Base-by-base conservation (phyloP, 2,113 vertebrate genomes). In the Pardalotus punctatus region DNA sequence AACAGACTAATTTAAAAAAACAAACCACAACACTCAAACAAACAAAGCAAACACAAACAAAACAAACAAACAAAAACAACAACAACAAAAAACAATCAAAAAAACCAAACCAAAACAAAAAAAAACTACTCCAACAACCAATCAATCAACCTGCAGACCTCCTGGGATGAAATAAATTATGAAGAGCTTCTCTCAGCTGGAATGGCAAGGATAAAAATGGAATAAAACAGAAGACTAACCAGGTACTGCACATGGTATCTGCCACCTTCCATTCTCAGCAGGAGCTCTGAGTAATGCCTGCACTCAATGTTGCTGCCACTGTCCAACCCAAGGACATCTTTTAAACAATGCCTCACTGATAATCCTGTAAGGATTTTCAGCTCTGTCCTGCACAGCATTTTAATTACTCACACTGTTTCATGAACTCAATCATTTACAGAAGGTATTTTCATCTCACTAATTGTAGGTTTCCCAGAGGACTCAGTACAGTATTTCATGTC, bases 331-430 rank as follows among this genome's bases (percentile, higher is more conserved):
- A 93, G 66, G 85, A 93, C 87, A 48, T 61, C 38, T 76, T 86
- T 72, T 69, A 88, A 92, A 96, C 93, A 96, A 90, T 84, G 43
- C 33, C 72, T 87, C 53, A 31, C 65, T 80, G 91, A 92, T 96
- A 96, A 97, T 97, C 95, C 95, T 70, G 48, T n/a, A 56, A 85
- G 91, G 91, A 96, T 97, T 95, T 94, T 91, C 91, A 81, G 64
- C 77, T 95, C 80, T 82, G 71, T 81, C 86, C 82, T 85, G 72
- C 78, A 60, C 53, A 93, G 78, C 65, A 91, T 84, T 81, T 89
- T 93, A 95, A 97, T 96, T 95, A 72, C 77, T 88, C 20, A 2
- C 70, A 43, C 43, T 72, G 71, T 88, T 96, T 93, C 91, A 89
- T 45, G 40, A 94, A 74, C 88, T 93, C 88, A 95, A 67, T 93